A percentile compares a stretch with the other conserved stretches of the same genome.
Evolutionary conservation across 2,888 invertebrate genomes (phyloP).

Genomic region (Scaptomyza polygonia): DNA sequence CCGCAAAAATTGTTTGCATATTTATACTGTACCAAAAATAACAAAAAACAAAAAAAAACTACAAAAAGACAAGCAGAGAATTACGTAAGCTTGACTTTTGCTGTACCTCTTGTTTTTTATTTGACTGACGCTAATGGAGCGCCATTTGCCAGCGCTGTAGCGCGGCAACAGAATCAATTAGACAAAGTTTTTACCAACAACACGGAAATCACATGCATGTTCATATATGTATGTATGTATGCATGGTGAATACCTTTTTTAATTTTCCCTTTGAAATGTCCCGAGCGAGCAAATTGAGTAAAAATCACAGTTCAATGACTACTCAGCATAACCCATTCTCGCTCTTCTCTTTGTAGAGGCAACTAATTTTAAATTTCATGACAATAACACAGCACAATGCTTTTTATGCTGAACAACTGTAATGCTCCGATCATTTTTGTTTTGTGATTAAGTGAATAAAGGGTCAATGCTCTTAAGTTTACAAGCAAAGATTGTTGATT

Average conservation of each 20-base stretch:
- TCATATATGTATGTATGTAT: neutral
- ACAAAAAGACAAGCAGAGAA: constrained; percentile 15
- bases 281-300: constrained; percentile 50
- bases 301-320: constrained; percentile 61
- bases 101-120: constrained; percentile 26
- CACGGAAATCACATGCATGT: constrained; percentile 14
- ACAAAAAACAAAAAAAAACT: constrained; percentile 17
- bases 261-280: constrained; percentile 47
- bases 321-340: constrained; percentile 12
- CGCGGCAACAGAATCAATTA: constrained; percentile 70
- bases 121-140: constrained; percentile 70
- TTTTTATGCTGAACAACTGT: neutral
- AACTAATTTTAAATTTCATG: constrained; percentile 15
- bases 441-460: neutral
- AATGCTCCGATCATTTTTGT: neutral
- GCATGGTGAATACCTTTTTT: constrained; percentile 41
- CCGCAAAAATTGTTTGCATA: constrained; percentile 68
- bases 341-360: neutral
- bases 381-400: constrained; percentile 3
- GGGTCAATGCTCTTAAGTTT: neutral
- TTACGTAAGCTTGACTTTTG: constrained; percentile 53
- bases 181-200: constrained; percentile 62
- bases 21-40: constrained; percentile 33
- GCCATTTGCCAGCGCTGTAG: constrained; percentile 58
- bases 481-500: neutral